Conservation (phyloP, 2,797 vertebrate species). For the Enteromius trimaculatus region DNA sequence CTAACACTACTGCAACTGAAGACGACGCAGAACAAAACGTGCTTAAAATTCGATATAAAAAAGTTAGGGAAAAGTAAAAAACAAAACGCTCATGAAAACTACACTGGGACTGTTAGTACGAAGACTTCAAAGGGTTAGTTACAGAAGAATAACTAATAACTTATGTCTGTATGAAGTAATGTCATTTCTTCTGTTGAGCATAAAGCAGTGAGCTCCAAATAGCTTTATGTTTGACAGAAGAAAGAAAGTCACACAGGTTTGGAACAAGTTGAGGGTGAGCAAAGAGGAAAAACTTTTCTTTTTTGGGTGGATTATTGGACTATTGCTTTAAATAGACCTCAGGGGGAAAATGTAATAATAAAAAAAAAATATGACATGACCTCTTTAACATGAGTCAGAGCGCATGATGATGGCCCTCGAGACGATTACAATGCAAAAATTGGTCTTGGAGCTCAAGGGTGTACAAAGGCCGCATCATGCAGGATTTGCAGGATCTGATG, state of each 20-base stretch:
- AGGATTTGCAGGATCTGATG: constrained; percentile 26
- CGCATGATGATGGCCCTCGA: constrained; percentile 31
- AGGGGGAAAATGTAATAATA: not conserved
- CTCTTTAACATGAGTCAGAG: constrained; percentile 25
- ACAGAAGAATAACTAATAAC: no score
- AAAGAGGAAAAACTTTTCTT: not conserved
- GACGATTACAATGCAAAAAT: constrained; percentile 27
- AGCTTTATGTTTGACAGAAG: not conserved
- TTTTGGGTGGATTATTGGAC: not conserved
- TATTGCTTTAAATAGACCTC: not conserved
- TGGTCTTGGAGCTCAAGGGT: constrained; percentile 18
- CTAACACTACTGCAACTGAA: not conserved
- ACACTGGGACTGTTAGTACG: no score
- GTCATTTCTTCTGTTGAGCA: not conserved
- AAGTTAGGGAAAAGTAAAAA: not conserved
- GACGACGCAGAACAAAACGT: no score
- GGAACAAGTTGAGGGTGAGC: constrained; percentile 2
- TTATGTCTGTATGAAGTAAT: not conserved
- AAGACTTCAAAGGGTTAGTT: not conserved
- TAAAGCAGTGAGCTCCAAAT: no score
- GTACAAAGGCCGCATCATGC: constrained; percentile 24
- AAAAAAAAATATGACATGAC: not conserved
- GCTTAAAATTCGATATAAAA: not conserved
- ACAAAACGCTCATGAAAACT: not conserved
- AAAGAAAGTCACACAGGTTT: not conserved